Evolutionary conservation across 2,113 vertebrate genomes (phyloP).

Genomic region (Mobula hypostoma): DNA sequence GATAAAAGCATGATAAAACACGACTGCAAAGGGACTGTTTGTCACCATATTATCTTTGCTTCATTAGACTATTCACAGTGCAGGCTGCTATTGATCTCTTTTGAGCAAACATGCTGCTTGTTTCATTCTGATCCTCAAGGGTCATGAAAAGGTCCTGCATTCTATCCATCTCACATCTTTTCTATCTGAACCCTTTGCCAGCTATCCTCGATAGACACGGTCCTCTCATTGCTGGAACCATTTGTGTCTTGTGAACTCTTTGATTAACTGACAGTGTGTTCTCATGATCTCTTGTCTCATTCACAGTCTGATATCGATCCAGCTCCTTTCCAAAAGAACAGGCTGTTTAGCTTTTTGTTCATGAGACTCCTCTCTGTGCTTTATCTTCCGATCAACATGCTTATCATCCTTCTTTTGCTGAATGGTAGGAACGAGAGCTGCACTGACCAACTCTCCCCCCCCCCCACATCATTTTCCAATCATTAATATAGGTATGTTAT

Average conservation of each 20-base stretch:
- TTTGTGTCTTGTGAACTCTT: neutral
- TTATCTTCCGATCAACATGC: no score
- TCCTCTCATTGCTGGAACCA: neutral
- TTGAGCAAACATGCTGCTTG: neutral
- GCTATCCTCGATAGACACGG: neutral
- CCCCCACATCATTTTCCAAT: no score
- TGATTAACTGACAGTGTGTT: neutral
- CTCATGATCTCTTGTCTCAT: neutral
- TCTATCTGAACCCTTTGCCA: neutral
- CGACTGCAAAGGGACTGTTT: neutral
- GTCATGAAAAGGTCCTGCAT: neutral
- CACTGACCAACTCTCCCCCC: no score
- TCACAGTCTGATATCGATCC: neutral
- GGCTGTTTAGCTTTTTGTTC: no score
- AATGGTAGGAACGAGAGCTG: no score
- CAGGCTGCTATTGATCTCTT: neutral
- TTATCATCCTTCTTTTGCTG: no score
- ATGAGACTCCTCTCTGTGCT: no score
- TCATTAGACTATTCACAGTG: neutral
- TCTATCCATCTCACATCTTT: neutral
- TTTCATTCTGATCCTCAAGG: neutral
- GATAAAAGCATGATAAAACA: neutral
- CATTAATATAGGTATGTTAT: no score
- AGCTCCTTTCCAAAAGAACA: neutral
- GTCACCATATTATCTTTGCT: neutral